Evolutionary conservation across 2,113 vertebrate genomes (phyloP).

Genomic region (Cynopterus brachyotis): DNA sequence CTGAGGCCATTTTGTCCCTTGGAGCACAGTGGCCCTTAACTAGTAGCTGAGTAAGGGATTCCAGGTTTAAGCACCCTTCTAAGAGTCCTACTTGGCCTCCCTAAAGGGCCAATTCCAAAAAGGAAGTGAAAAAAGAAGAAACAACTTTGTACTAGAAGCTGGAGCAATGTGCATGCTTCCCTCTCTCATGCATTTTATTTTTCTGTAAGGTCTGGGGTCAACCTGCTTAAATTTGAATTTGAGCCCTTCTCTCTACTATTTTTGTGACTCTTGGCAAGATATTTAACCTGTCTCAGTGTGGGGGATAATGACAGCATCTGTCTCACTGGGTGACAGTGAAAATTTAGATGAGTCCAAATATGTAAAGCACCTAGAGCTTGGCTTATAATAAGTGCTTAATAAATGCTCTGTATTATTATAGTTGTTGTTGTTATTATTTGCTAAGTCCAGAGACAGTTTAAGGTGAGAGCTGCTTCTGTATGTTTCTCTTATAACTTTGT

Average conservation of each 20-base stretch:
- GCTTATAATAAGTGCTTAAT: background rate
- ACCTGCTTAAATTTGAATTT: constrained; percentile 45
- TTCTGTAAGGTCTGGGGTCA: constrained; percentile 52
- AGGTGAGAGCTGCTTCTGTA: background rate
- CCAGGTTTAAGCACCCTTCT: background rate
- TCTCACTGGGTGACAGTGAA: background rate
- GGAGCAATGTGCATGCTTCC: background rate
- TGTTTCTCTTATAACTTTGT: background rate
- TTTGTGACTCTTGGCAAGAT: background rate
- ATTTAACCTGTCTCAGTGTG: background rate
- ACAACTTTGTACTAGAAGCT: background rate
- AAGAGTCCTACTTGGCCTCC: constrained; percentile 28
- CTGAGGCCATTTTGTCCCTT: background rate
- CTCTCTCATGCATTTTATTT: background rate
- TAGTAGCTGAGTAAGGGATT: constrained; percentile 12
- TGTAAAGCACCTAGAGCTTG: background rate
- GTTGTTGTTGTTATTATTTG: background rate
- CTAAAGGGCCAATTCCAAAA: constrained; percentile 62
- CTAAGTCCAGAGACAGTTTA: background rate
- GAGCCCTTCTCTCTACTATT: background rate
- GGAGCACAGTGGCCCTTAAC: background rate
- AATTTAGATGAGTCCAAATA: background rate
- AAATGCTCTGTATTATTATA: background rate
- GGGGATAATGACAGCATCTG: background rate
- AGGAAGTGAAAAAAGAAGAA: constrained; percentile 51